phyloP scores from a whole-genome alignment of 2,113 vertebrate species.

The Solenodon paradoxus region DNA sequence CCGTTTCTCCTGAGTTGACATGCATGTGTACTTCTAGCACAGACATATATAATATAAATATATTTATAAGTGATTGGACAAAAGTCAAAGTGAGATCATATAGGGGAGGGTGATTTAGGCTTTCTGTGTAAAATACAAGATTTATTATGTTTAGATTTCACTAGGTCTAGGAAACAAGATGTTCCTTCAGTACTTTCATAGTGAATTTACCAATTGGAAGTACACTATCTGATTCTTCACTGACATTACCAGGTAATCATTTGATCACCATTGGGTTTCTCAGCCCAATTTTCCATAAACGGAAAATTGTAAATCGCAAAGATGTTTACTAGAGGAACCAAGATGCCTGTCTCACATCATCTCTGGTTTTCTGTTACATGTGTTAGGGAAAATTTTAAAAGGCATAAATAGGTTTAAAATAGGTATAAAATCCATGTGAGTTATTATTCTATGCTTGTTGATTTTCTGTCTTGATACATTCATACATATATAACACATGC shows the following conservation, averaged over 20 bases:
- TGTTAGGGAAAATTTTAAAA: constrained; percentile 47
- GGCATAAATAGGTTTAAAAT: not conserved
- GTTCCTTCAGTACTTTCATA: not conserved
- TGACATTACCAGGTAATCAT: constrained; percentile 15
- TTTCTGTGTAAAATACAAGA: constrained; percentile 26
- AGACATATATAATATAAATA: not conserved
- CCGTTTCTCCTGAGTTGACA: constrained; percentile 19
- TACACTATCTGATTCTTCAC: constrained; percentile 17
- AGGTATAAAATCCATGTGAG: not conserved
- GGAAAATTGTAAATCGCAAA: constrained; percentile 55
- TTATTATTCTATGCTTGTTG: not conserved
- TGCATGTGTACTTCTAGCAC: not conserved
- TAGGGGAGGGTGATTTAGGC: constrained; percentile 6
- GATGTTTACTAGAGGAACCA: constrained; percentile 47
- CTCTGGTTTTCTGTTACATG: constrained; percentile 18
- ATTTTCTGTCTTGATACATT: not conserved
- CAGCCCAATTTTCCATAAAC: constrained; percentile 53
- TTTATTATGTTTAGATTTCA: constrained; percentile 39
- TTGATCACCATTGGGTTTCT: not conserved
- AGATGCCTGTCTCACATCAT: constrained; percentile 36
- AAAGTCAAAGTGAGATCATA: constrained; percentile 61
- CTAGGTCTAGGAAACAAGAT: constrained; percentile 4
- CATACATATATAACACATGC: not conserved
- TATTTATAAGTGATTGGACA: constrained; percentile 11
- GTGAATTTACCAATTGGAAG: not conserved